Percentiles rank a stretch among this genome's conserved stretches.
Conservation (phyloP, 2,888 invertebrate species). For the Slavum lentiscoides region DNA sequence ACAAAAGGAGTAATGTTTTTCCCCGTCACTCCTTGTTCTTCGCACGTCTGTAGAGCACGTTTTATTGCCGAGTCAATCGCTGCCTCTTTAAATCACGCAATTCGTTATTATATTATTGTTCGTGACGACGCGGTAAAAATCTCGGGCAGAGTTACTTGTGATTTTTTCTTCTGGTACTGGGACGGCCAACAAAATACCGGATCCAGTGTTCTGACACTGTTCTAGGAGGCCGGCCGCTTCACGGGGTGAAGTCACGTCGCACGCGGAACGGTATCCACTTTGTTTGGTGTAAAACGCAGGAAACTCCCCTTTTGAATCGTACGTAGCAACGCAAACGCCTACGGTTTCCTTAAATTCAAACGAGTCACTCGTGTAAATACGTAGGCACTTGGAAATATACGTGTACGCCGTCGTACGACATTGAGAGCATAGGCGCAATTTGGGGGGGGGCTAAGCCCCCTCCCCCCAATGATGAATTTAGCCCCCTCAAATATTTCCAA, state of each 20-base stretch:
- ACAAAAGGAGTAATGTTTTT: slow-evolving; percentile 93
- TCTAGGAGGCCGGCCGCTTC: slow-evolving; percentile 78
- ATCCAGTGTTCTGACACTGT: slow-evolving; percentile 64
- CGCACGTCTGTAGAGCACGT: slow-evolving; percentile 69
- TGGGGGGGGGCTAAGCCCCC: too few species aligned
- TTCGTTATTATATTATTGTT: not conserved
- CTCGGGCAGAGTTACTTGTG: slow-evolving; percentile 27
- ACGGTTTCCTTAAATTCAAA: slow-evolving; percentile 79
- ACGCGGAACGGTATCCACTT: slow-evolving; percentile 75
- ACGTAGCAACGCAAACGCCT: slow-evolving; percentile 86
- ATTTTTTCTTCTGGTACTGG: slow-evolving; percentile 74
- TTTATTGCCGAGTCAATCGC: slow-evolving; percentile 73
- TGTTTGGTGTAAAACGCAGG: slow-evolving; percentile 89
- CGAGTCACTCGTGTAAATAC: not conserved
- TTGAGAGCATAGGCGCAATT: too few species aligned
- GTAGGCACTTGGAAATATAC: not conserved
- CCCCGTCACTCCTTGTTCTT: slow-evolving; percentile 69
- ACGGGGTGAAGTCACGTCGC: slow-evolving; percentile 66
- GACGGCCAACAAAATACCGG: slow-evolving; percentile 85
- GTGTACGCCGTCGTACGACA: not conserved
- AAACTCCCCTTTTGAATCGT: slow-evolving; percentile 71
- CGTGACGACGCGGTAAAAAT: not conserved
- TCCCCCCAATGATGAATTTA: too few species aligned
- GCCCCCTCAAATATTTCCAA: too few species aligned
- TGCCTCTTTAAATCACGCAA: slow-evolving; percentile 59